These are phyloP conservation scores for Tolypeutes matacus DNA, from an alignment of 2,797 vertebrate genomes.

Conservation along the genomic window DNA sequence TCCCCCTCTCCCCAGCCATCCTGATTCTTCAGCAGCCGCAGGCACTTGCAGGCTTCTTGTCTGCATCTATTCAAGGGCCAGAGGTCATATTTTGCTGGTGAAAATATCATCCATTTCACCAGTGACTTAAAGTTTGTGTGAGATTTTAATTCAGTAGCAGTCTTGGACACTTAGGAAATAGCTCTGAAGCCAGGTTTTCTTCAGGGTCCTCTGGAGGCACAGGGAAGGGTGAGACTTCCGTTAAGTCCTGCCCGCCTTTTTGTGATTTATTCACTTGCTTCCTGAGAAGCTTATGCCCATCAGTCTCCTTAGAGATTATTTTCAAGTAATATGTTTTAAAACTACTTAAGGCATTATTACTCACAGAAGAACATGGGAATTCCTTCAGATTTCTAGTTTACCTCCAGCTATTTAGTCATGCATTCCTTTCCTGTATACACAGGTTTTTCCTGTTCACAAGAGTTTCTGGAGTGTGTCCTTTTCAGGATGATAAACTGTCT, in stretches of 20 bases:
- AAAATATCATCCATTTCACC: conserved; percentile 83
- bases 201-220: conserved; percentile 75
- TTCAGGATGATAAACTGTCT: conserved; percentile 91
- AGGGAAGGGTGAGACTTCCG: conserved; percentile 77
- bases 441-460: conserved; percentile 89
- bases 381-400: conserved; percentile 83
- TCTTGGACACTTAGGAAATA: conserved; percentile 73
- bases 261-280: conserved; percentile 86
- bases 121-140: conserved; percentile 73
- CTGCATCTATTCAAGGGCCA: conserved; percentile 51
- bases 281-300: conserved; percentile 84
- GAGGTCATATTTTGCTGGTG: conserved; percentile 73
- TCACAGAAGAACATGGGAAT: conserved; percentile 53
- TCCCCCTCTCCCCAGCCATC: conserved; percentile 76
- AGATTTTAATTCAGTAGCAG: conserved; percentile 75
- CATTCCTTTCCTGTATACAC: conserved; percentile 88
- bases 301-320: conserved; percentile 79
- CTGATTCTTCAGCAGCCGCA: conserved; percentile 59
- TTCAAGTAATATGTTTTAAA: conserved; percentile 84
- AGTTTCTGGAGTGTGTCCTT: conserved; percentile 90
- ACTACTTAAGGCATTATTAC: conserved; percentile 81
- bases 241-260: conserved; percentile 72
- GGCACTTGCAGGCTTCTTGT: conserved; percentile 72
- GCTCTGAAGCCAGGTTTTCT: conserved; percentile 70
- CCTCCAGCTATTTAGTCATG: conserved; percentile 86